These are phyloP conservation scores for Pilophorus perplexus DNA, from an alignment of 2,888 invertebrate genomes.

Conservation along the genomic window DNA sequence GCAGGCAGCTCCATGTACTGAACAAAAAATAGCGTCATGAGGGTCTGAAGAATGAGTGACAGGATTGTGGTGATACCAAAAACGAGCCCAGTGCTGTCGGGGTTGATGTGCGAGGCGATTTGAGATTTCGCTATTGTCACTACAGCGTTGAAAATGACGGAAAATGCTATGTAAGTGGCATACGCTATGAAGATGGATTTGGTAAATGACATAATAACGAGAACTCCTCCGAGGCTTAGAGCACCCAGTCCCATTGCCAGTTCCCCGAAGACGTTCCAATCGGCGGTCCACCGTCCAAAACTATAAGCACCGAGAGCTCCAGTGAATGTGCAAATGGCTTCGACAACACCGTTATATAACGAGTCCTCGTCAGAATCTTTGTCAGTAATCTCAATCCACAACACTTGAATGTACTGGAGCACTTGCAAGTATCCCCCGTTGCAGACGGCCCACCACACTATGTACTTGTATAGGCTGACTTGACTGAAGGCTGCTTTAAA, in stretches of 20 bases:
- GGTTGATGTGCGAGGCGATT: conserved; percentile 75
- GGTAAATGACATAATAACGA: conserved; percentile 58
- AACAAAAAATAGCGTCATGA: conserved; percentile 68
- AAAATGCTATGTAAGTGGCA: conserved; percentile 69
- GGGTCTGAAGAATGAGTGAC: conserved; percentile 73
- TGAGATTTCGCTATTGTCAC: conserved; percentile 79
- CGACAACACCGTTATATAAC: conserved; percentile 74
- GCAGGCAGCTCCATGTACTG: conserved; percentile 50
- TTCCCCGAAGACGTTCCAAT: conserved; percentile 58
- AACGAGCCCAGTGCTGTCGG: conserved; percentile 84
- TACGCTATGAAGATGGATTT: conserved; percentile 69
- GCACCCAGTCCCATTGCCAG: conserved; percentile 55
- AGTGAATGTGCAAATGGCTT: conserved; percentile 60
- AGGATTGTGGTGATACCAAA: conserved; percentile 87
- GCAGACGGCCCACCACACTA: conserved; percentile 57
- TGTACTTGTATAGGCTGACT: conserved; percentile 55
- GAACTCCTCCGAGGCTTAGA: conserved; percentile 54
- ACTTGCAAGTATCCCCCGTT: conserved; percentile 57
- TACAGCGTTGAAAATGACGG: conserved; percentile 74
- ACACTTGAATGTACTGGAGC: conserved; percentile 74
- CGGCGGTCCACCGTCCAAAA: conserved; percentile 56
- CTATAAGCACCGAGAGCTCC: conserved; percentile 55
- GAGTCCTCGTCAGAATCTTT: neutral
- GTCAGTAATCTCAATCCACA: conserved; percentile 72
- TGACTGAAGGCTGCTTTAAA: conserved; percentile 52